Evolutionary conservation across 2,888 invertebrate genomes (phyloP), one percentile per base, ranked within the genome.

Genomic region (Drosophila quinaria): DNA sequence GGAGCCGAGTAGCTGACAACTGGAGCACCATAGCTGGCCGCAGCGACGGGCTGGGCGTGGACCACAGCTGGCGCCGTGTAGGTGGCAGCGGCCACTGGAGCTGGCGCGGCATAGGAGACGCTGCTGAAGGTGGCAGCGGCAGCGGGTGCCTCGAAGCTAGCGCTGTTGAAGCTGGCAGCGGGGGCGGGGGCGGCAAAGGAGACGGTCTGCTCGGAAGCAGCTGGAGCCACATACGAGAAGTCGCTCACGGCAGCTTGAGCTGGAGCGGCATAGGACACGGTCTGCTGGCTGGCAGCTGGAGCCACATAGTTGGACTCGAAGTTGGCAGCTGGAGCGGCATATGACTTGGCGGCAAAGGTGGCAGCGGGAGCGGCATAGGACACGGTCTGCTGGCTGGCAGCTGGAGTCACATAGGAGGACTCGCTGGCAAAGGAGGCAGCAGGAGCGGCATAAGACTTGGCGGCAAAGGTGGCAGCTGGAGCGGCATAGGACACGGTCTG

Each of bases 21-120:
- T 15, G 79, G 66, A 13, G 78, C 70, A 42, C 1, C 42, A 51
- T 76, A 78, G 55, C 61, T 74, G 54, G 70, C 69, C n/a, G 80
- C 72, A 22, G 68, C 72, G 39, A 44, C n/a, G 8, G 47, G 35
- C 41, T 41, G 41, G 17, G 15, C 29, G 8, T 29, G 29, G 8
- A 8, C 15, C 1, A 56, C 54, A 13, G 41, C 80, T 1, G 78
- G 80, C 1, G 78, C 74, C 5, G 37, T 37, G 29, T 44, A 59
- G 19, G 52, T 35, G 17, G 37, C 65, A 1, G 74, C 70, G 1
- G 55, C 51, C 19, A 67, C 58, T 33, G 50, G 61, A 11, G 63
- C 67, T 3, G 69, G 60, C 13, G 77, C 71, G 0, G 70, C 37
- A 59, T 49, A 33, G 8, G 56, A 25, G 17, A 15, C 59, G 10